Evolutionary conservation across 2,113 vertebrate genomes (phyloP).

Genomic region (Chascanopsetta lugubris): DNA sequence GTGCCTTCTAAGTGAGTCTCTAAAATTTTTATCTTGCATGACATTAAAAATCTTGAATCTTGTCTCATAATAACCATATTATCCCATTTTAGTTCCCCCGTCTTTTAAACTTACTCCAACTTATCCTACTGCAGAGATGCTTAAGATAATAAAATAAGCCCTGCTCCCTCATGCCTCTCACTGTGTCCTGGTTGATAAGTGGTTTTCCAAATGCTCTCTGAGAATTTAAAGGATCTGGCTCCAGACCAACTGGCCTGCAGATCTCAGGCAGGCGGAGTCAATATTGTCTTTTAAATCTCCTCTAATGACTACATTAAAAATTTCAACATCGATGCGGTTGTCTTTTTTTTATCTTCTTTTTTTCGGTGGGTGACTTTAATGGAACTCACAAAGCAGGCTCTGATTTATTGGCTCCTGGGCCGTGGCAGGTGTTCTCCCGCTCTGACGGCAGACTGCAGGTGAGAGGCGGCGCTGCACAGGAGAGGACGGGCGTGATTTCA

Average conservation of each 20-base stretch:
- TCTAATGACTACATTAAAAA: background rate
- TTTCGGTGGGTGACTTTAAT: background rate
- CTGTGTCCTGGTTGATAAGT: background rate
- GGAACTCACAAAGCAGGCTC: background rate
- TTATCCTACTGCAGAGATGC: too few species aligned
- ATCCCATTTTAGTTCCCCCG: too few species aligned
- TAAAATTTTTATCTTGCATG: too few species aligned
- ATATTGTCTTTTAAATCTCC: background rate
- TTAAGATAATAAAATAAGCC: too few species aligned
- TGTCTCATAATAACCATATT: too few species aligned
- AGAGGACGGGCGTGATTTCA: background rate
- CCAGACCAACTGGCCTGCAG: background rate
- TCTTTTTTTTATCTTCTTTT: background rate
- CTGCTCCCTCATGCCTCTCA: too few species aligned
- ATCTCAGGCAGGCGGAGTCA: background rate
- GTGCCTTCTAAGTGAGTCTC: too few species aligned
- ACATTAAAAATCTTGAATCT: too few species aligned
- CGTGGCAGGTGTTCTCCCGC: background rate
- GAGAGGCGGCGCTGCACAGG: too few species aligned
- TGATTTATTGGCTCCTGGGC: background rate
- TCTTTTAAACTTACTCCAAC: too few species aligned
- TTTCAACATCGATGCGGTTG: background rate
- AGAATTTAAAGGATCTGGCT: background rate
- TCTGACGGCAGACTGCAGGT: background rate
- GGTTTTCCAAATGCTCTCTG: background rate